Conservation (phyloP, 2,888 invertebrate species). For the Melieria crassipennis region DNA sequence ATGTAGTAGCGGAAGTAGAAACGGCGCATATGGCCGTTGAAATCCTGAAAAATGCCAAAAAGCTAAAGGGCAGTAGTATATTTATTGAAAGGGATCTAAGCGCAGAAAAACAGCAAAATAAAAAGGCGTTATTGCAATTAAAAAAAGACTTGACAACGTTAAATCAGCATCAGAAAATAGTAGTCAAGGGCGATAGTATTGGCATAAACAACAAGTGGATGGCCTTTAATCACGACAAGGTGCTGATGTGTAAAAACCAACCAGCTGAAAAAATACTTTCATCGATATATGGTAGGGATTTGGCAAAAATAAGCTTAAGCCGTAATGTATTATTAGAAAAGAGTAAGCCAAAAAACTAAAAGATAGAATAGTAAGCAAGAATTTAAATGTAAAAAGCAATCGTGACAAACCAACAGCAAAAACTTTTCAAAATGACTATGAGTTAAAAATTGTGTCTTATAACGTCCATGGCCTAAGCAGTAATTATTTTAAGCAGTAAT, state of each 20-base stretch:
- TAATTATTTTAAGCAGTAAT: too few relatives aligned
- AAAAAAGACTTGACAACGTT: background rate
- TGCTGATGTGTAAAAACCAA: background rate
- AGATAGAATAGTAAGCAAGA: too few relatives aligned
- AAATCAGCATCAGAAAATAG: background rate
- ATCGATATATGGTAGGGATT: background rate
- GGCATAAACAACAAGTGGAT: background rate
- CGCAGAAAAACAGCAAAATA: slow-evolving; percentile 7
- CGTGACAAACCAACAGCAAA: too few relatives aligned
- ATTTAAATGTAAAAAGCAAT: too few relatives aligned
- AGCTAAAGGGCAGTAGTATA: background rate
- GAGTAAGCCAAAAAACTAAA: slow-evolving; percentile 11
- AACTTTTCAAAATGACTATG: too few relatives aligned
- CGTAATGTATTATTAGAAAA: background rate
- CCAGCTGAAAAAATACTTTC: background rate
- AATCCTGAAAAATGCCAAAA: slow-evolving; percentile 9
- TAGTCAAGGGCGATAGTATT: background rate
- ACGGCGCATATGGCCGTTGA: background rate
- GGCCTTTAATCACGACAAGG: background rate
- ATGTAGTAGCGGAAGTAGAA: slow-evolving; percentile 1
- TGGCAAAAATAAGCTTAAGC: background rate
- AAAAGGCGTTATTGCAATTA: slow-evolving; percentile 4
- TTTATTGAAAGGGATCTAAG: slow-evolving; percentile 3
- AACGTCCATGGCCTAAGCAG: too few relatives aligned
- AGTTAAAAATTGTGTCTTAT: too few relatives aligned